Conservation (phyloP, 2,888 invertebrate species). For the Vanessa cardui region DNA sequence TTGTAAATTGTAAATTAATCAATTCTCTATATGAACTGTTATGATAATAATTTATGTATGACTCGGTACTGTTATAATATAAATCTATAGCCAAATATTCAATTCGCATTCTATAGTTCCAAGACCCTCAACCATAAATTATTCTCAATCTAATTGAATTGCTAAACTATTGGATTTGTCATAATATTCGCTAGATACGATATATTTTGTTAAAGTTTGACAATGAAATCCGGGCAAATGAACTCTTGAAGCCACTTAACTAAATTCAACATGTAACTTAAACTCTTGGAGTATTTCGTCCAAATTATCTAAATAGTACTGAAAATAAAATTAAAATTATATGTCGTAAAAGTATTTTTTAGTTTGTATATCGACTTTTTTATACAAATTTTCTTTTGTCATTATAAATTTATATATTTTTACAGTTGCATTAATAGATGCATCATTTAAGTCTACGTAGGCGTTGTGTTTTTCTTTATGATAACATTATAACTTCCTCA, state of each 20-base stretch:
- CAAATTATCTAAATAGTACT: not conserved
- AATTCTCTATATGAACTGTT: too few relatives aligned
- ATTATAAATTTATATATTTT: too few relatives aligned
- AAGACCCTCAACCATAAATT: constrained; percentile 23
- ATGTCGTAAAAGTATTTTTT: too few relatives aligned
- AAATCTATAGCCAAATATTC: constrained; percentile 8
- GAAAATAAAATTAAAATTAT: not conserved
- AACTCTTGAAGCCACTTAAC: not conserved
- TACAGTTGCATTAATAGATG: too few relatives aligned
- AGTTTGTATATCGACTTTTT: too few relatives aligned
- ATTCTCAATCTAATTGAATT: constrained; percentile 28
- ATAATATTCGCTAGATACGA: constrained; percentile 27
- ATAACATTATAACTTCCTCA: too few relatives aligned
- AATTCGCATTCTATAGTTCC: constrained; percentile 15
- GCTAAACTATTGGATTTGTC: constrained; percentile 23
- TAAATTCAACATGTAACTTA: not conserved
- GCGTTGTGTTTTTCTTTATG: too few relatives aligned
- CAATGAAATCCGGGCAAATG: not conserved
- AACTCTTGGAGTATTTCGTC: not conserved
- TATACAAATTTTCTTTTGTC: too few relatives aligned
- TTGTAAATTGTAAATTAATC: too few relatives aligned
- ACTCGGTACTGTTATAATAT: too few relatives aligned
- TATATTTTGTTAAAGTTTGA: constrained; percentile 27
- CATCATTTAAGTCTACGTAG: too few relatives aligned
- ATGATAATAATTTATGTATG: too few relatives aligned